A percentile compares a stretch with the other conserved stretches of the same genome.
Conservation (phyloP, 1,140 invertebrate genomes). For the Chironomus tepperi region DNA sequence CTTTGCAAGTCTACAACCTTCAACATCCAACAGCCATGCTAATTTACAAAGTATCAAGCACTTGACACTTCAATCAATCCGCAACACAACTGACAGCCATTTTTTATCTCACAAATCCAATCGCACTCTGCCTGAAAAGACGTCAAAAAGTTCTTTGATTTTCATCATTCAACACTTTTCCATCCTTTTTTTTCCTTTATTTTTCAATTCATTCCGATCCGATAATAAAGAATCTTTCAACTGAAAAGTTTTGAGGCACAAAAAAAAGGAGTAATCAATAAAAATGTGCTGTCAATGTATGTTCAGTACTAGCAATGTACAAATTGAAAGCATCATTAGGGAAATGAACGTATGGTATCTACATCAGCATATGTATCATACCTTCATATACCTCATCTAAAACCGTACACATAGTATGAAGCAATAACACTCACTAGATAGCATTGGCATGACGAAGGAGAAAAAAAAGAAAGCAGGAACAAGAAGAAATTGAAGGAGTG, state of each 20-base stretch:
- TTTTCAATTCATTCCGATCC: neutral
- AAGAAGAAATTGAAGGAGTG: neutral
- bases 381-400: neutral
- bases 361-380: neutral
- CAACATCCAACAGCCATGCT: too few species aligned
- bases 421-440: too few species aligned
- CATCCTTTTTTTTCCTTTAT: too few species aligned
- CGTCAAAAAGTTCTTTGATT: too few species aligned
- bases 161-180: too few species aligned
- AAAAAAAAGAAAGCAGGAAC: neutral
- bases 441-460: neutral
- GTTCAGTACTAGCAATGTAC: neutral
- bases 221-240: neutral
- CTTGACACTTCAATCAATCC: too few species aligned
- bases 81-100: too few species aligned
- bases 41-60: too few species aligned
- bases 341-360: neutral
- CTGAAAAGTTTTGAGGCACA: neutral
- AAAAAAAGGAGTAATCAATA: neutral
- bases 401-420: too few species aligned
- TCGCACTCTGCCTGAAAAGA: too few species aligned
- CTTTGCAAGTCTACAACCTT: too few species aligned
- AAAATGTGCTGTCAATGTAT: slow-evolving; percentile 6
- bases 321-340: slow-evolving; percentile 13
- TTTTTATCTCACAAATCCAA: too few species aligned